Conservation (phyloP, 2,113 vertebrate species). For the Vimba vimba region DNA sequence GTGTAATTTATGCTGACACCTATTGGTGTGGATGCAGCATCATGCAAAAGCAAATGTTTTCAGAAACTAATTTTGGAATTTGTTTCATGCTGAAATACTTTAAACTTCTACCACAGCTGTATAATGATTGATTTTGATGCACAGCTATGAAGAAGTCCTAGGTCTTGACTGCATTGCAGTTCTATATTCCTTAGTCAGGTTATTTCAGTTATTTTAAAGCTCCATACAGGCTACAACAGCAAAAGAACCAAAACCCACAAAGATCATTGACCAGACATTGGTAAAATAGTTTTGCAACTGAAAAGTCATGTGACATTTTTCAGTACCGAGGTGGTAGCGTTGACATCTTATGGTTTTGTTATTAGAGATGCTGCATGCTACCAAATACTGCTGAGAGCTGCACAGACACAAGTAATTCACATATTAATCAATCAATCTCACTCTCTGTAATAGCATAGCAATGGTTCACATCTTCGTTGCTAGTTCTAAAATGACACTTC, state of each 20-base stretch:
- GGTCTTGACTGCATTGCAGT: not conserved
- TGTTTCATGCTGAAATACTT: not conserved
- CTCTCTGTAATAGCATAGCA: not conserved
- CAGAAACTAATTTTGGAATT: not conserved
- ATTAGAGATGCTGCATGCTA: not conserved
- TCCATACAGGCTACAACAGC: not conserved
- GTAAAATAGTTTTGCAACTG: no score
- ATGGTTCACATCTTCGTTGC: not conserved
- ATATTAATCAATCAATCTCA: not conserved
- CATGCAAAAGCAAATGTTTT: not conserved
- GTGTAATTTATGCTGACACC: not conserved
- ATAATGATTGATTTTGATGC: not conserved
- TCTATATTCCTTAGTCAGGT: not conserved
- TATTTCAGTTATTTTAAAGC: not conserved
- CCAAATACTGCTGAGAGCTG: not conserved
- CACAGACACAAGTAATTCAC: not conserved
- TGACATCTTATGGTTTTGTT: not conserved
- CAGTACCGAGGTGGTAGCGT: no score
- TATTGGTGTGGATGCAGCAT: not conserved
- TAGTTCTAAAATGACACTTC: not conserved
- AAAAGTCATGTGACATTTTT: no score
- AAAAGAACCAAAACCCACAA: not conserved
- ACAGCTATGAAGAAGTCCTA: not conserved
- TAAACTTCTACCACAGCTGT: not conserved
- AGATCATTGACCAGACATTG: not conserved